Evolutionary conservation across 2,113 vertebrate species (phyloP), one percentile per base, ranked within the genome.

Genomic region (Rafetus swinhoei): DNA sequence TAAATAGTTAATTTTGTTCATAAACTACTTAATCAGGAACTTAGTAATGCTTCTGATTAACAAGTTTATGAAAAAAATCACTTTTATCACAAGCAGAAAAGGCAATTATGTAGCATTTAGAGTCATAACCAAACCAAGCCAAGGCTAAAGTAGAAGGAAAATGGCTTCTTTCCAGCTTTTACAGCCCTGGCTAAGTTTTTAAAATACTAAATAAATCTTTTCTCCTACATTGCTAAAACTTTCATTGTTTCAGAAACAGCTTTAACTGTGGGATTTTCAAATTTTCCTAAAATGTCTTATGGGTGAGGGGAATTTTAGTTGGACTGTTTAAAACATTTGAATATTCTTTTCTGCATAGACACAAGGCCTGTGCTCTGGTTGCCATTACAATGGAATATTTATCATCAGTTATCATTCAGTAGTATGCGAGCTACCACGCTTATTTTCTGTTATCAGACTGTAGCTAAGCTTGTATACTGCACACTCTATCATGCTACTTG

Each of bases 11-110:
- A 86, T 89, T 87, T 27, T 94, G 11, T 91, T 89, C 84, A 87
- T 97, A 88, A 97, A 94, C 54, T 88, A 32, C 90, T 95, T 96
- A 97, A 95, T 96, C 95, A 96, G 7, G 2, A 95, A 94, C 90
- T 95, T 95, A 88, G 35, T 81, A 88, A 57, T 88, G 88, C 22
- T 90, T 92, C 85, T 94, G 97, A 97, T 96, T 92, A 96, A 96
- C 81, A 90, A 65, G 52, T 88, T 2, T 35, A 56, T 82, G 95
- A 89, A 86, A 45, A 79, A 84, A 32, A 50, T 65, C 76, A 2
- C 93, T 95, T 93, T 96, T 90, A 94, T 92, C 86, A 83, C 29
- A 92, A 76, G 79, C 88, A 93, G 79, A 92, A 95, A 92, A 82
- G 52, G 45, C 79, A 95, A 39, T 59, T 93, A 94, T 85, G 88